These are phyloP conservation scores for Lucilia cuprina DNA, from an alignment of 1,140 invertebrate species.

Conservation along the genomic window DNA sequence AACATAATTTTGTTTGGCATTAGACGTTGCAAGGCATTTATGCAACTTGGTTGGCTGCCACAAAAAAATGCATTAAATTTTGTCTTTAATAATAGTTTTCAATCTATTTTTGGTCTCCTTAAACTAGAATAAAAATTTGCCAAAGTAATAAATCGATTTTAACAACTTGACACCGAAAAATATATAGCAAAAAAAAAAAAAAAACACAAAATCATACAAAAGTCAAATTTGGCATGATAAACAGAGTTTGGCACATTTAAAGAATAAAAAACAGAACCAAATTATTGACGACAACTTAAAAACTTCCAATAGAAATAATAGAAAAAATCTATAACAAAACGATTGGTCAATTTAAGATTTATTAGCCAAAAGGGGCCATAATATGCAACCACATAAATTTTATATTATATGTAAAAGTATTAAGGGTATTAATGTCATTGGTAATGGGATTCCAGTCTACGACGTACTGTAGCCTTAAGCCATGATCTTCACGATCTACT, in stretches of 20 bases:
- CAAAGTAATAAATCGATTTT: conserved; percentile 35
- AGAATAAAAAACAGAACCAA: not conserved
- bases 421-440: too few relatives aligned
- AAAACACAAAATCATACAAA: not conserved
- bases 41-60: not conserved
- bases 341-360: conserved; percentile 35
- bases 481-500: too few relatives aligned
- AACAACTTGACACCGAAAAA: conserved; percentile 29
- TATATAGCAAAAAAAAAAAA: not conserved
- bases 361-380: conserved; percentile 31
- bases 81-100: not conserved
- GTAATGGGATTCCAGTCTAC: too few relatives aligned
- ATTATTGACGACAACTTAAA: conserved; percentile 1
- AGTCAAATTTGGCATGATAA: not conserved
- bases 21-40: not conserved
- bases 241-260: conserved; percentile 12
- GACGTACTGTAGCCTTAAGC: too few relatives aligned
- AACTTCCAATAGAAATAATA: not conserved
- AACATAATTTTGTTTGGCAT: conserved; percentile 7
- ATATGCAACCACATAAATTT: conserved; percentile 24
- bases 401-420: not conserved
- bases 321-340: conserved; percentile 10
- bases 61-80: too few relatives aligned
- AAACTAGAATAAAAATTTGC: conserved; percentile 29
- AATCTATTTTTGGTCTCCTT: not conserved